phyloP scores from a whole-genome alignment of 2,797 vertebrate species.

The Myotis pilosus region DNA sequence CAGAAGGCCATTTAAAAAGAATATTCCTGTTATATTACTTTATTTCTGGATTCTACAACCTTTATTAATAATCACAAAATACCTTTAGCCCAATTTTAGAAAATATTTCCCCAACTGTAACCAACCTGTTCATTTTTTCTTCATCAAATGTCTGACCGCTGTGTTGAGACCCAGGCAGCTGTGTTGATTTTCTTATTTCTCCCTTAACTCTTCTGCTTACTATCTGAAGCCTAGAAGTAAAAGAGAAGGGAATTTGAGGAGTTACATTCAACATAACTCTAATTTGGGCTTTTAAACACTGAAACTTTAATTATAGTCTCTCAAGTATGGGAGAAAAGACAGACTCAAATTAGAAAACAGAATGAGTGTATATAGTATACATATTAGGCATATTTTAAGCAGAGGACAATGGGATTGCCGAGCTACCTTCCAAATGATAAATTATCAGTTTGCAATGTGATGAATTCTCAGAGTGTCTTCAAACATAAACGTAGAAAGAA shows the following conservation, averaged over 20 bases:
- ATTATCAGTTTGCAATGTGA: constrained; percentile 44
- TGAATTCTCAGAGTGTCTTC: constrained; percentile 17
- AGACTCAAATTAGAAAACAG: constrained; percentile 9
- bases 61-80: background rate
- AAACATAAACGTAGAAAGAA: constrained; percentile 50
- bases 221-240: background rate
- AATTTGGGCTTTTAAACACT: background rate
- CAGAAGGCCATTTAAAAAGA: background rate
- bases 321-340: background rate
- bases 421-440: constrained; percentile 9
- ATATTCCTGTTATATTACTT: background rate
- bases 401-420: background rate
- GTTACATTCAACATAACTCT: background rate
- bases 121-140: background rate
- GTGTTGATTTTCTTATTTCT: background rate
- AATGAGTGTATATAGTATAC: background rate
- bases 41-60: background rate
- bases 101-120: background rate
- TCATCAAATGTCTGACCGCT: background rate
- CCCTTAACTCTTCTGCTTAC: background rate
- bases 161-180: background rate
- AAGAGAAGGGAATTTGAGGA: background rate
- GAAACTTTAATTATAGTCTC: background rate
- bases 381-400: background rate
- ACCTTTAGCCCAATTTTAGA: background rate